These are phyloP conservation scores for Botia kubotai DNA, from an alignment of 2,797 vertebrate genomes.

Conservation along the genomic window DNA sequence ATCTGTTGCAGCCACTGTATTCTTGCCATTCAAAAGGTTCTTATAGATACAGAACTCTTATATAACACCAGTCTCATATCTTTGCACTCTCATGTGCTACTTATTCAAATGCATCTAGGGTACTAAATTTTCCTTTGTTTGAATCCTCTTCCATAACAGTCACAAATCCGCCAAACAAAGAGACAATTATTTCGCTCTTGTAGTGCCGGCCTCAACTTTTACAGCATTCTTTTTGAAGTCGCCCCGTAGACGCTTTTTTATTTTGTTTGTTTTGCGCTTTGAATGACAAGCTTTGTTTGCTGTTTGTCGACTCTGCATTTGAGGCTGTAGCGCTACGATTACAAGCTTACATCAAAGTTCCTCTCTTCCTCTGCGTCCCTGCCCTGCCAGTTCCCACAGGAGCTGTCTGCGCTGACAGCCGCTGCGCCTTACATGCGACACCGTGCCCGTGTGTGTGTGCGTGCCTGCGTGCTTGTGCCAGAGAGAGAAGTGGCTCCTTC, in stretches of 20 bases:
- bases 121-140: constrained; percentile 47
- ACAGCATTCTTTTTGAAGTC: constrained; percentile 64
- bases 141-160: constrained; percentile 52
- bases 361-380: constrained; percentile 61
- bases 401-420: constrained; percentile 65
- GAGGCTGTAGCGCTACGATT: constrained; percentile 66
- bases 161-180: constrained; percentile 62
- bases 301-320: constrained; percentile 66
- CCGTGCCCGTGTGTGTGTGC: constrained; percentile 6
- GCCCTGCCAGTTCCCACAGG: constrained; percentile 63
- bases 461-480: background rate
- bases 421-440: constrained; percentile 63
- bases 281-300: constrained; percentile 69
- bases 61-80: constrained; percentile 16
- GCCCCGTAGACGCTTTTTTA: constrained; percentile 45
- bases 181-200: constrained; percentile 63
- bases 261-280: constrained; percentile 63
- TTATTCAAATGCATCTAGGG: constrained; percentile 47
- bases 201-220: constrained; percentile 59
- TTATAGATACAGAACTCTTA: background rate
- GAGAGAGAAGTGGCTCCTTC: constrained; percentile 46
- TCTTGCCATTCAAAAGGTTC: background rate
- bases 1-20: background rate
- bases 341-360: constrained; percentile 70
- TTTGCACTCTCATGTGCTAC: constrained; percentile 18